These are phyloP conservation scores for Hipposideros armiger DNA, from an alignment of 2,113 vertebrate species.

Conservation along the genomic window DNA sequence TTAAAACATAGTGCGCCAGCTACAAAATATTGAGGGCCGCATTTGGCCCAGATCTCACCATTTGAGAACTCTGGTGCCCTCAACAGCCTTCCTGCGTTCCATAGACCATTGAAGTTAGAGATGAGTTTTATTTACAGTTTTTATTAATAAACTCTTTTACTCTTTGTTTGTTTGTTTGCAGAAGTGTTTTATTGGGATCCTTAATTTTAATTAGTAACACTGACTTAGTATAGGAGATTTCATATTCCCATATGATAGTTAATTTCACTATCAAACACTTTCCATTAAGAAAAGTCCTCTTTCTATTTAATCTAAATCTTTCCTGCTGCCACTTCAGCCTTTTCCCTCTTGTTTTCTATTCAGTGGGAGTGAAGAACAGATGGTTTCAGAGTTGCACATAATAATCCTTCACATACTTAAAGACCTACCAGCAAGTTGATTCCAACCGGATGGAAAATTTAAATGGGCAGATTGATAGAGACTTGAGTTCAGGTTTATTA, in stretches of 20 bases:
- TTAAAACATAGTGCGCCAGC: not conserved
- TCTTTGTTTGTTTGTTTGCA: not conserved
- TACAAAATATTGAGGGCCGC: not conserved
- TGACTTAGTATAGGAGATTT: not conserved
- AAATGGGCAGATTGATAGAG: constrained; percentile 39
- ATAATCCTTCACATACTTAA: not conserved
- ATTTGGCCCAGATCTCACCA: not conserved
- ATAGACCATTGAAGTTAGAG: not conserved
- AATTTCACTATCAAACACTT: not conserved
- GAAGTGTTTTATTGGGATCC: not conserved
- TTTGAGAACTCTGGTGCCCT: not conserved
- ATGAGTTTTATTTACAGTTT: not conserved
- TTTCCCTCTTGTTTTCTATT: not conserved
- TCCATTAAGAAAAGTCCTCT: not conserved
- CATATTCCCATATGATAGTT: not conserved
- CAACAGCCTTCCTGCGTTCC: not conserved
- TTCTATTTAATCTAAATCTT: not conserved
- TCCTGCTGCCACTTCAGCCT: not conserved
- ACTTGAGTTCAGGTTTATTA: constrained; percentile 58
- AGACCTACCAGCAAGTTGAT: constrained; percentile 49
- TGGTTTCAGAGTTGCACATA: constrained; percentile 12
- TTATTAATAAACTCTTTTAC: not conserved
- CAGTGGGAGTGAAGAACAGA: not conserved
- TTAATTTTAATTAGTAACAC: constrained; percentile 3
- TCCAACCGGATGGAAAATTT: constrained; percentile 39